phyloP scores from a whole-genome alignment of 92 coral and sea anemone species.

The Porites cylindrica region DNA sequence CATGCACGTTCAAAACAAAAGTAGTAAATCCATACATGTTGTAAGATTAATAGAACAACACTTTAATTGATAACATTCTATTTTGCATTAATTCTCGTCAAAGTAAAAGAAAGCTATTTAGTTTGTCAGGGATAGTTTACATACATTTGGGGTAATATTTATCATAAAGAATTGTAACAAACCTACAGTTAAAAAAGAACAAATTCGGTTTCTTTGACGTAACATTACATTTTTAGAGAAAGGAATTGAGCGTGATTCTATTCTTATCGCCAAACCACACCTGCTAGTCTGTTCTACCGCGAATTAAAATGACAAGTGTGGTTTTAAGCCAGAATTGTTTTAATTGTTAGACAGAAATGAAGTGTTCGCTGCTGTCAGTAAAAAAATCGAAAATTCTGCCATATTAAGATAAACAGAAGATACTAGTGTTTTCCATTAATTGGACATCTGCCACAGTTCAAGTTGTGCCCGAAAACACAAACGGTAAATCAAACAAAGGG shows the following conservation, averaged over 20 bases:
- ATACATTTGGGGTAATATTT: not conserved
- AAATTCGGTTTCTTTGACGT: not conserved
- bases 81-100: constrained; percentile 6
- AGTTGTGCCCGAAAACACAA: constrained; percentile 6
- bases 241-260: not conserved
- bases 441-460: constrained; percentile 35
- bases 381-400: constrained; percentile 3
- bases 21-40: too few relatives aligned
- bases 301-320: constrained; percentile 23
- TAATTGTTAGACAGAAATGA: not conserved
- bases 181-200: not conserved
- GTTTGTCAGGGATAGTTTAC: not conserved
- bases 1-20: not conserved
- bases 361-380: constrained; percentile 31
- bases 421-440: constrained; percentile 15
- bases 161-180: not conserved
- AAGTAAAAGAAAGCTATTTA: not conserved
- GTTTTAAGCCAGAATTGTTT: constrained; percentile 23
- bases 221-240: not conserved
- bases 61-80: not conserved
- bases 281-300: constrained; percentile 18
- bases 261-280: constrained; percentile 7
- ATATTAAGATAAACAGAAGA: constrained; percentile 9
- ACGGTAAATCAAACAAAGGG: not conserved
- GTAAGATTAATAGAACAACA: not conserved